Base-by-base conservation (phyloP, 2,113 vertebrate species). In the Sminthopsis crassicaudata region DNA sequence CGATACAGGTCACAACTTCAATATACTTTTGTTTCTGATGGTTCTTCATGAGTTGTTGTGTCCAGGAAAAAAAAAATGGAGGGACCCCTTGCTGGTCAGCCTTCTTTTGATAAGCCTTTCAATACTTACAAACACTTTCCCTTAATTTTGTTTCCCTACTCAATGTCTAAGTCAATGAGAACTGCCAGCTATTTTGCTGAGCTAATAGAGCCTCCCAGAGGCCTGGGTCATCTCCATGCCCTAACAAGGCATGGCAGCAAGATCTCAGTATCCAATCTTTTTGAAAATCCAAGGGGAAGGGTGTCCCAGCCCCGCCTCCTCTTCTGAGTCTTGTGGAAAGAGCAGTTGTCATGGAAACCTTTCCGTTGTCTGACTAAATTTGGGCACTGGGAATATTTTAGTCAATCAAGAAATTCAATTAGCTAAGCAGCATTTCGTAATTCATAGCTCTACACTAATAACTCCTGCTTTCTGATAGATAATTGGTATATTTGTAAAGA, bases 401-500 rank as follows among this genome's bases (percentile, higher is more conserved):
- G 76, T 94, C 92, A 53, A 88, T 88, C 42, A 46, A 89, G 95
- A 93, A 92, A 90, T 89, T 91, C 94, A 92, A 27, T 93, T 36
- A 91, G 90, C 27, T 8, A 53, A 67, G 11, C 89, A 92, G 42
- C 92, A 67, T 46, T 90, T 7, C 84, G 95, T 1, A 23, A 46
- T 24, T 0, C 8, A 0, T 0, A 0, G 26, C 30, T 6, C 0
- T 25, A 89, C 50, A 0, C 8, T n/a, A 27, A 50, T 12, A 3
- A 48, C 11, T 53, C 89, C 89, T 27, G 4, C 91, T 90, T 52
- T 91, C 67, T 12, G 11, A 76, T 55, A 89, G 53, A n/a, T 50
- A 36, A 89, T n/a, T 10, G 94, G 92, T 8, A 19, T 46, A 2
- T 92, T 54, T 55, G 46, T 11, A 42, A 91, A 55, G 90, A 89